Percentiles rank a stretch among this genome's conserved stretches.
Conservation (phyloP, 1,140 invertebrate genomes). For the Cherax destructor region DNA sequence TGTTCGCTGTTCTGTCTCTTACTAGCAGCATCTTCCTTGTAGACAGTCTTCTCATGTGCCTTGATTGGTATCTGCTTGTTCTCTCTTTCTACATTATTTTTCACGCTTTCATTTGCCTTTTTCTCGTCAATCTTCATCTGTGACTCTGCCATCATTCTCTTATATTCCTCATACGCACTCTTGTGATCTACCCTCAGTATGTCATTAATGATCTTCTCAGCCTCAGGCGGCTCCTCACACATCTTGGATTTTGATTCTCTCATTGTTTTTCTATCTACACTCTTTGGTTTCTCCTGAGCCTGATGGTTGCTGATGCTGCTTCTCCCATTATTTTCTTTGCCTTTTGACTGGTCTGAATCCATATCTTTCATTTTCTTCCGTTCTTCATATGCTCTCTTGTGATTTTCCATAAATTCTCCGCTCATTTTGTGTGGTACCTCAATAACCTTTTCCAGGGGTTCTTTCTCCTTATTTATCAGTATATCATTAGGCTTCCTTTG, state of each 20-base stretch:
- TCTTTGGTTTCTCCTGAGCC: neutral
- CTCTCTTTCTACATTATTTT: neutral
- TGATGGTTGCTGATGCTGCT: neutral
- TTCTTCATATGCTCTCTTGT: conserved; percentile 34
- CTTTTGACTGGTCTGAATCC: neutral
- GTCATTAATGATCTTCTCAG: conserved; percentile 26
- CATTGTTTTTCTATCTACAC: neutral
- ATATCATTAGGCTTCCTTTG: neutral
- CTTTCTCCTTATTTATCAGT: neutral
- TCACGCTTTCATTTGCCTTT: neutral
- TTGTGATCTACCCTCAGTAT: conserved; percentile 32
- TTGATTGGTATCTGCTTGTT: neutral
- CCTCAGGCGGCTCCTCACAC: conserved; percentile 20
- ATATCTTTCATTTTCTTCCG: conserved; percentile 1
- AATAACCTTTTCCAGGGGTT: neutral
- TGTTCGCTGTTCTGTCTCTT: neutral
- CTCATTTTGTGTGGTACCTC: conserved; percentile 8
- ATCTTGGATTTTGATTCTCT: neutral
- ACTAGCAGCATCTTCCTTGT: neutral
- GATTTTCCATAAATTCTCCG: neutral
- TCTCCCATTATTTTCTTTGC: neutral
- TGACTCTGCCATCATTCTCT: conserved; percentile 38
- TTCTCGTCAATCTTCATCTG: neutral
- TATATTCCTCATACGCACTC: conserved; percentile 52
- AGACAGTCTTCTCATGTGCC: no score